Percentiles rank a stretch among this genome's conserved stretches.
These are phyloP conservation scores for Sinosuthora webbiana DNA, from an alignment of 2,113 vertebrate genomes.

Conservation along the genomic window DNA sequence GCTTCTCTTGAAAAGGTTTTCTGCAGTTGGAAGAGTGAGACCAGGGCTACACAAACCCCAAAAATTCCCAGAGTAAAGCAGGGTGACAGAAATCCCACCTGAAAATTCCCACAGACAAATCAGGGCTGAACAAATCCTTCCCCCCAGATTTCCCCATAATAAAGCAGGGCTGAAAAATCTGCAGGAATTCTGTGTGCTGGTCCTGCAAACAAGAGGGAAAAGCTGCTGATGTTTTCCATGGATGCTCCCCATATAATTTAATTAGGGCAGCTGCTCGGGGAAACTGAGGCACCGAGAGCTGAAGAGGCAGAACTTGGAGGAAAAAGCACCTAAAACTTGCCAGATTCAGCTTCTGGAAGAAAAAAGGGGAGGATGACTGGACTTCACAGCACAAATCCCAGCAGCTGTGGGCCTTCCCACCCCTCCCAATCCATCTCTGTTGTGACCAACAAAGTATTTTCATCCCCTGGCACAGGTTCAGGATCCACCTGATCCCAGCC, in stretches of 20 bases:
- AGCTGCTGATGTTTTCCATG: background rate
- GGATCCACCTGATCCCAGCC: background rate
- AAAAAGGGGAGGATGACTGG: background rate
- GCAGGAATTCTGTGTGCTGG: background rate
- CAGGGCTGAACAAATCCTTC: background rate
- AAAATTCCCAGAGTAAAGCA: background rate
- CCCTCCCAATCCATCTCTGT: background rate
- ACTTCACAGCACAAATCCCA: fast-evolving
- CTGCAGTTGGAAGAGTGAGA: background rate
- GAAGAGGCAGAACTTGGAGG: background rate
- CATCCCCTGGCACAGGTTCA: background rate
- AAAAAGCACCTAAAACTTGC: background rate
- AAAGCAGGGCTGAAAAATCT: background rate
- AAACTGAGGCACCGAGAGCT: background rate
- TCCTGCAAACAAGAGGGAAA: background rate
- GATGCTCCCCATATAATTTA: background rate
- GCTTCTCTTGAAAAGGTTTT: background rate
- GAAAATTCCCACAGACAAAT: background rate
- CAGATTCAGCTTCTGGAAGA: fast-evolving
- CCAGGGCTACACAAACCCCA: background rate
- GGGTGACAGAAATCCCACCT: background rate
- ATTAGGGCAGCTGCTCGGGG: background rate
- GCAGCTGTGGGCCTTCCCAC: background rate
- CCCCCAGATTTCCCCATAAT: background rate
- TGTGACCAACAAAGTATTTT: background rate